A percentile compares a stretch with the other conserved stretches of the same genome.
Conservation (phyloP, 2,113 vertebrate genomes). For the Nothoprocta pentlandii region DNA sequence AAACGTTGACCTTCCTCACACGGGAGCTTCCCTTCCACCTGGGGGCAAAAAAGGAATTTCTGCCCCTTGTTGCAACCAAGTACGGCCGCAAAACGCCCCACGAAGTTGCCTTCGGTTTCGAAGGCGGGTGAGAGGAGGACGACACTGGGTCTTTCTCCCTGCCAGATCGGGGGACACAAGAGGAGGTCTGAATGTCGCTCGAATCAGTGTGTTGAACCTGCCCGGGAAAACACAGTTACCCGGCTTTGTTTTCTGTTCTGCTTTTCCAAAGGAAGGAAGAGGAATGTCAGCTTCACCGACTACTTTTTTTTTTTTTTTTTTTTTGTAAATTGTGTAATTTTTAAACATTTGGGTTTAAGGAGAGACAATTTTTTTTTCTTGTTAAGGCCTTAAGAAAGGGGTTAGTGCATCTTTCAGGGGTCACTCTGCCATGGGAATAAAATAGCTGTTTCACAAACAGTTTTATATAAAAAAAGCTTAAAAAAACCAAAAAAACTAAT, state of each 20-base stretch:
- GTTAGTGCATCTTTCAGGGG: conserved; percentile 87
- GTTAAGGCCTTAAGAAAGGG: conserved; percentile 87
- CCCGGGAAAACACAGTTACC: conserved; percentile 35
- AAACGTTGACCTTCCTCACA: not conserved
- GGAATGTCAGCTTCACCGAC: conserved; percentile 58
- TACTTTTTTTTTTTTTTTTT: not conserved
- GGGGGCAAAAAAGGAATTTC: not conserved
- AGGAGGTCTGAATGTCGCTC: conserved; percentile 40
- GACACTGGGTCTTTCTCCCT: not conserved
- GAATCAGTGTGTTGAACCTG: conserved; percentile 3
- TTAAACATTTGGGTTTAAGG: conserved; percentile 79
- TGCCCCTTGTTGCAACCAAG: not conserved
- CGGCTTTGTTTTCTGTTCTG: conserved; percentile 26
- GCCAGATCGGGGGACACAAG: not conserved
- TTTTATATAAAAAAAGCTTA: conserved; percentile 85
- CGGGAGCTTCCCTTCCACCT: not conserved
- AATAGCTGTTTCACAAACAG: conserved; percentile 88
- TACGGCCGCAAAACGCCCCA: conserved; percentile 9
- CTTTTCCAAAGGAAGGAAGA: conserved; percentile 72
- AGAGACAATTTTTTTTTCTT: conserved; percentile 70
- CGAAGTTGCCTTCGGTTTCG: conserved; percentile 29
- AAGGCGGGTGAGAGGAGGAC: not conserved
- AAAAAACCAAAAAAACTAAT: conserved; percentile 81
- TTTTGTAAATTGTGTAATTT: conserved; percentile 82
- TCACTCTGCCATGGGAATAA: conserved; percentile 85